phyloP scores from a whole-genome alignment of 2,888 invertebrate species.

The Stratiomys singularior region DNA sequence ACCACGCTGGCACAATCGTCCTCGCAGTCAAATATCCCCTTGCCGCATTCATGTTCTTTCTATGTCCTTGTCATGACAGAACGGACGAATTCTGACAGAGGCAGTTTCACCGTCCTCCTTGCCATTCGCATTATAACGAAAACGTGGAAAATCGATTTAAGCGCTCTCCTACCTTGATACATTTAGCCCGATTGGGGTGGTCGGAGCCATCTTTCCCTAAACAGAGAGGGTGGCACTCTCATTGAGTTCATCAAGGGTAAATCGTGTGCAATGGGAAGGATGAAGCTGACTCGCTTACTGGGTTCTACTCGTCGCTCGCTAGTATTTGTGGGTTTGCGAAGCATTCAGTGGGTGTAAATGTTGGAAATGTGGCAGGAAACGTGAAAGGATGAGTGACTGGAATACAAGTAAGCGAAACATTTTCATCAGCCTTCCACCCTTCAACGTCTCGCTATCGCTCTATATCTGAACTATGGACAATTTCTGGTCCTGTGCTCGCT shows the following conservation, averaged over 20 bases:
- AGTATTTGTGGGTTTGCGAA: no score
- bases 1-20: background rate
- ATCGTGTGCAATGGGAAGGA: constrained; percentile 32
- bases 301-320: background rate
- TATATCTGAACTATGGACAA: background rate
- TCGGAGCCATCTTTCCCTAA: background rate
- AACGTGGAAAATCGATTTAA: constrained; percentile 46
- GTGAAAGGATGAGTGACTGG: background rate
- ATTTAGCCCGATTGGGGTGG: constrained; percentile 1
- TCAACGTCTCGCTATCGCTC: background rate
- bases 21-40: background rate
- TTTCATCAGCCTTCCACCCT: background rate
- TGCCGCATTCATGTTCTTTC: background rate
- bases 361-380: no score
- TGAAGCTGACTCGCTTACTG: background rate
- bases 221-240: background rate
- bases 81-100: background rate
- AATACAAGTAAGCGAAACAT: background rate
- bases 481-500: constrained; percentile 10
- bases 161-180: constrained; percentile 24
- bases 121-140: constrained; percentile 20
- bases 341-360: no score
- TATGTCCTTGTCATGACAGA: background rate
- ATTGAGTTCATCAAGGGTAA: constrained; percentile 31
- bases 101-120: background rate